These are phyloP conservation scores for Ibidorhyncha struthersii DNA, from an alignment of 2,113 vertebrate species.

Conservation along the genomic window DNA sequence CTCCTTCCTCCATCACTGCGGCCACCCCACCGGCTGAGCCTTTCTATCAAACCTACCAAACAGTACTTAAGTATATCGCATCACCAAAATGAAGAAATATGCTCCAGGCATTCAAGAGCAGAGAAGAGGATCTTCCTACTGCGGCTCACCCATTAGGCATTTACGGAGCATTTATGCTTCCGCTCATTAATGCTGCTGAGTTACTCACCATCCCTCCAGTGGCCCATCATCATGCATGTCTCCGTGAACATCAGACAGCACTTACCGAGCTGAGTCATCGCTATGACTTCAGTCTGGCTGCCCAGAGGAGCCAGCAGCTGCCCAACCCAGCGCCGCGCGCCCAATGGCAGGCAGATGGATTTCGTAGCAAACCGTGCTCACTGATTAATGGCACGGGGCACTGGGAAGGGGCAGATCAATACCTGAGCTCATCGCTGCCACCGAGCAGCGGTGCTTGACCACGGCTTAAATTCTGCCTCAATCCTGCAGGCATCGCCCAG, in stretches of 20 bases:
- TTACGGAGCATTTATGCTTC: not conserved
- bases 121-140: not conserved
- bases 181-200: not conserved
- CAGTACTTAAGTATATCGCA: accelerated
- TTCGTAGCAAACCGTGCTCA: accelerated
- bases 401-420: not conserved
- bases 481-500: not conserved
- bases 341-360: accelerated
- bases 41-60: not conserved
- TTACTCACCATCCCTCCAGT: not conserved
- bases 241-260: not conserved
- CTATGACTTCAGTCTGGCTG: not conserved
- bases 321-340: not conserved
- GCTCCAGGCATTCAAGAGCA: not conserved
- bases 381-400: not conserved
- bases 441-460: not conserved
- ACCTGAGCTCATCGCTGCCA: not conserved
- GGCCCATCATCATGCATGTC: not conserved
- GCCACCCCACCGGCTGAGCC: accelerated
- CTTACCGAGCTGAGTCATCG: not conserved
- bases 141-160: not conserved
- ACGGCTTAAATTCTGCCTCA: not conserved
- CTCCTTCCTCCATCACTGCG: accelerated
- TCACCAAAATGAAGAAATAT: not conserved
- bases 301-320: not conserved